Evolutionary conservation across 2,888 invertebrate genomes (phyloP), one percentile per base, ranked within the genome.

Genomic region (Eupithecia exiguata): DNA sequence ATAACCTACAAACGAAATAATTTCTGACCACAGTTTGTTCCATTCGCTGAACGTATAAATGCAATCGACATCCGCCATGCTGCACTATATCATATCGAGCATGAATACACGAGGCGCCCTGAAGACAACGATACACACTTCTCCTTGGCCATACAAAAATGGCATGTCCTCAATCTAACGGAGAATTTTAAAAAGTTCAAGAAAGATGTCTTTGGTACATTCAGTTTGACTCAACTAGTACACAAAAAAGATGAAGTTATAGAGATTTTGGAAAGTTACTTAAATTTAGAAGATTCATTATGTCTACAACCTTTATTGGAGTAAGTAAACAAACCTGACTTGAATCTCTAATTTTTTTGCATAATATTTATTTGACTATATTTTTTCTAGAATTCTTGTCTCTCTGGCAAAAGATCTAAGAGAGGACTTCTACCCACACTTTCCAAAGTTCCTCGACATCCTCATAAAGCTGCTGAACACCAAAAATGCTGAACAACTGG

Each of bases 401-500:
- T 97, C 98, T 14, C 88, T 98, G 70, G 97, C 98, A 9, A 96
- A 97, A 87, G 99, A 99, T 90, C 93, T 99, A 30, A 96, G 97
- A 79, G 96, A 96, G 84, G 98, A 99, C 75, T 99, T 99, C 88
- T 98, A 98, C 87, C 95, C 95, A n/a, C 96, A 97, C 83, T 99
- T 98, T 85, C 96, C 96, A 68, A 95, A 95, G 49, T 96, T 98
- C 83, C 94, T 99, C 18, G 95, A 96, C 74, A 94, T 96, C 30
- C 94, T 99, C 21, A 96, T 98, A 46, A 95, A 95, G 78, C 93
- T 97, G 70, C 92, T 97, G 14, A 95, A 96, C 78, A 96, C 96
- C 0, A 97, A 97, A 89, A 96, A 98, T 89, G 95, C 97, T 0
- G 98, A 99, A 70, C 96, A 97, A 78, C 89, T 99, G 61, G 99